Conservation (phyloP, 2,113 vertebrate genomes). For the Corythornis vintsioides region DNA sequence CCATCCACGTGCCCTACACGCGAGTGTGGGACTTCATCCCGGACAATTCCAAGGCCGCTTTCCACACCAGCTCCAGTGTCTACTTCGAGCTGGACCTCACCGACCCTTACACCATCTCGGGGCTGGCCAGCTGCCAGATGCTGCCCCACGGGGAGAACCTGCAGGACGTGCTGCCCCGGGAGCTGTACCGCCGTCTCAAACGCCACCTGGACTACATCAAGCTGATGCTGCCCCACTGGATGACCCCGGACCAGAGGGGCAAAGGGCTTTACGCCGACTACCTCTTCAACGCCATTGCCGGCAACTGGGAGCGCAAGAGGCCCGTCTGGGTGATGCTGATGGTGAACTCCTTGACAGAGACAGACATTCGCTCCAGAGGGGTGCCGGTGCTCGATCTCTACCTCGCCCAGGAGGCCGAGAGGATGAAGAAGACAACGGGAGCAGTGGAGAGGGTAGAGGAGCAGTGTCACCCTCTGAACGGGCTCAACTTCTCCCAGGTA, state of each 20-base stretch:
- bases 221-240: slow-evolving; percentile 97
- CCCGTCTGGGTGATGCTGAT: slow-evolving; percentile 99
- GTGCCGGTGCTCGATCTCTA: slow-evolving; percentile 94
- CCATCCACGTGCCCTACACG: slow-evolving; percentile 97
- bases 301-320: slow-evolving; percentile 98
- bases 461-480: slow-evolving; percentile 95
- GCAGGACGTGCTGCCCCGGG: slow-evolving; percentile 89
- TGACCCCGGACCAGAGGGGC: slow-evolving; percentile 93
- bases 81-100: slow-evolving; percentile 97
- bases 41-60: slow-evolving; percentile 90
- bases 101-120: slow-evolving; percentile 93
- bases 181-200: slow-evolving; percentile 94
- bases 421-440: slow-evolving; percentile 89
- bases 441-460: slow-evolving; percentile 96
- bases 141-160: slow-evolving; percentile 93
- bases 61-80: slow-evolving; percentile 86
- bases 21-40: slow-evolving; percentile 98
- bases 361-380: slow-evolving; percentile 91
- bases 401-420: slow-evolving; percentile 93
- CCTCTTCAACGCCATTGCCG: slow-evolving; percentile 95
- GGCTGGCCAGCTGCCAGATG: slow-evolving; percentile 94
- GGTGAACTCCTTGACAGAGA: slow-evolving; percentile 97
- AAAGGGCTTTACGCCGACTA: slow-evolving; percentile 95
- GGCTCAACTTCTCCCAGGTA: slow-evolving; percentile 98
- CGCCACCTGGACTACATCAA: slow-evolving; percentile 97